These are phyloP conservation scores for Daubentonia madagascariensis DNA, from an alignment of 2,113 vertebrate species.

Conservation along the genomic window DNA sequence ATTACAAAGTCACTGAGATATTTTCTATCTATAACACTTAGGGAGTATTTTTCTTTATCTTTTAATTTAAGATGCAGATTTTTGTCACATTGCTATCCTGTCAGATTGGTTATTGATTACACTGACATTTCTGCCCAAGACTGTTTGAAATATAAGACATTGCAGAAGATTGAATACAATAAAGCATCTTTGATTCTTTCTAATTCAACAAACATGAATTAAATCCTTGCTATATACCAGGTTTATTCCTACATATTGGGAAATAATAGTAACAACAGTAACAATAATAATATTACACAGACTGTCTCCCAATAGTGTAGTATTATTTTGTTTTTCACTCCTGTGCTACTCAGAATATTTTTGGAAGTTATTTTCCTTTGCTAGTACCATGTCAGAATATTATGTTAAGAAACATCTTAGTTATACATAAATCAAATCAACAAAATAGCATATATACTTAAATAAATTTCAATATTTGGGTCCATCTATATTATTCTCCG, in stretches of 20 bases:
- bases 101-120: neutral
- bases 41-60: neutral
- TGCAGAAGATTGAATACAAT: neutral
- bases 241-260: neutral
- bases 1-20: neutral
- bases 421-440: neutral
- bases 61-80: slow-evolving; percentile 11
- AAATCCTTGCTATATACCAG: neutral
- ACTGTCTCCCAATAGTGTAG: neutral
- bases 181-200: neutral
- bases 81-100: neutral
- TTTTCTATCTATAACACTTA: neutral
- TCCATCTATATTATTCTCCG: neutral
- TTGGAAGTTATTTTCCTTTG: slow-evolving; percentile 8
- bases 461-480: neutral
- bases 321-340: neutral
- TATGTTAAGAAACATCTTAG: neutral
- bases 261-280: neutral
- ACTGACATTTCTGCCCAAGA: neutral
- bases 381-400: neutral
- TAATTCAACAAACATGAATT: neutral
- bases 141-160: neutral
- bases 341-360: neutral
- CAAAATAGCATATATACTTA: neutral
- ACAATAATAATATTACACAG: neutral